A percentile compares a stretch with the other conserved stretches of the same genome.
These are phyloP conservation scores for Drosophila funebris DNA, from an alignment of 1,140 invertebrate species.

Conservation along the genomic window DNA sequence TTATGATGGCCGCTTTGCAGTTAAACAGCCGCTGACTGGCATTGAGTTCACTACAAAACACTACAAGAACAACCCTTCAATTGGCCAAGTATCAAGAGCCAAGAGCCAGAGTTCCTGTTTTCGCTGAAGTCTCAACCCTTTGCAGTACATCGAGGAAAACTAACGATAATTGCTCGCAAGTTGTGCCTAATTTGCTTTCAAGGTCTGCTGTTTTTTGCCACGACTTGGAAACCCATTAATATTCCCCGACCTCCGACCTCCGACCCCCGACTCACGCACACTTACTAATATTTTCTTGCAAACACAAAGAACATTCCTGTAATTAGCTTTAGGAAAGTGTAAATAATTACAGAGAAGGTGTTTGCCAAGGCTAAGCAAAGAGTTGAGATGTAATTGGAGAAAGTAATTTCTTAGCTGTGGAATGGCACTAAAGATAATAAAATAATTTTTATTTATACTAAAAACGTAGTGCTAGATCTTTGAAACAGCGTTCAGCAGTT, in stretches of 20 bases:
- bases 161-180: conserved; percentile 79
- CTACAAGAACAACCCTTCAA: conserved; percentile 28
- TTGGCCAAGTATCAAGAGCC: background rate
- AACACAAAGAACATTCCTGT: conserved; percentile 42
- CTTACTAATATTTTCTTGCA: conserved; percentile 54
- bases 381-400: conserved; percentile 2
- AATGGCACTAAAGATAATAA: background rate
- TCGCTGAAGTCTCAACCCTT: conserved; percentile 56
- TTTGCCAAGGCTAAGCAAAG: conserved; percentile 5
- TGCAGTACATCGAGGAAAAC: conserved; percentile 49
- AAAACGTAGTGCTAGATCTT: too few species aligned
- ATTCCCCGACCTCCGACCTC: conserved; percentile 23
- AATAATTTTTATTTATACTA: background rate
- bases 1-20: conserved; percentile 30
- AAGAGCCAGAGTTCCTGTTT: background rate
- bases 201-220: conserved; percentile 66
- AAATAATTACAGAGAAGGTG: conserved; percentile 55
- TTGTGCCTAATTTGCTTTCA: conserved; percentile 77
- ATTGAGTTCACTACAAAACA: conserved; percentile 58
- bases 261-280: background rate
- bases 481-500: too few species aligned
- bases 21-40: conserved; percentile 26
- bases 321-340: conserved; percentile 64
- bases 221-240: conserved; percentile 62
- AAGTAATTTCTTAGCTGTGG: background rate